Percentiles rank a stretch among this genome's conserved stretches.
Conservation (phyloP, 1,140 invertebrate genomes). For the Ditylenchus dipsaci region DNA sequence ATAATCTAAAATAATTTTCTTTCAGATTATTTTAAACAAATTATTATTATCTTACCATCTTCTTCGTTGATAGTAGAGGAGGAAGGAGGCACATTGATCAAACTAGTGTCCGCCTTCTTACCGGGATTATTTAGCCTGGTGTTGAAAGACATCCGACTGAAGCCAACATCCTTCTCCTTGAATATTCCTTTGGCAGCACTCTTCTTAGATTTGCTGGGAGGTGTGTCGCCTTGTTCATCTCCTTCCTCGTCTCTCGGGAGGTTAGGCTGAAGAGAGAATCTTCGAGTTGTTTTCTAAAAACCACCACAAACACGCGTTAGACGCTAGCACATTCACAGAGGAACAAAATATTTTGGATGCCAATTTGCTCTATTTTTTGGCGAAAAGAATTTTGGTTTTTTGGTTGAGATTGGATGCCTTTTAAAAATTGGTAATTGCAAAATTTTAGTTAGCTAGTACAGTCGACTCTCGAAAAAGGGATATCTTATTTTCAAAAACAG, state of each 20-base stretch:
- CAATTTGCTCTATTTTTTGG: background rate
- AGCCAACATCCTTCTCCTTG: slow-evolving; percentile 15
- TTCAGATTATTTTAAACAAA: background rate
- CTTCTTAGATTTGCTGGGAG: slow-evolving; percentile 8
- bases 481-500: too few relatives aligned
- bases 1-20: background rate
- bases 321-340: slow-evolving; percentile 4
- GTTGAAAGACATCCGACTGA: slow-evolving; percentile 20
- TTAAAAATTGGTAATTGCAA: too few relatives aligned
- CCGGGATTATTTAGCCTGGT: slow-evolving; percentile 4
- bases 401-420: too few relatives aligned
- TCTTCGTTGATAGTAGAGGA: background rate
- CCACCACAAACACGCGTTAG: background rate
- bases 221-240: slow-evolving; percentile 2
- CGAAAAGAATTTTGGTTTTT: too few relatives aligned
- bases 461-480: too few relatives aligned
- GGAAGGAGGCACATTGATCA: background rate
- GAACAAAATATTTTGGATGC: background rate
- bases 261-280: slow-evolving; percentile 17
- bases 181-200: slow-evolving; percentile 15
- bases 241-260: slow-evolving; percentile 1
- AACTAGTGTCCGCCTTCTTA: background rate
- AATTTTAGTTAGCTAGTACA: too few relatives aligned
- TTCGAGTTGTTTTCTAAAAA: slow-evolving; percentile 4
- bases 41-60: background rate